These are phyloP conservation scores for Bubo blakistoni DNA, from an alignment of 2,113 vertebrate genomes.

Conservation along the genomic window DNA sequence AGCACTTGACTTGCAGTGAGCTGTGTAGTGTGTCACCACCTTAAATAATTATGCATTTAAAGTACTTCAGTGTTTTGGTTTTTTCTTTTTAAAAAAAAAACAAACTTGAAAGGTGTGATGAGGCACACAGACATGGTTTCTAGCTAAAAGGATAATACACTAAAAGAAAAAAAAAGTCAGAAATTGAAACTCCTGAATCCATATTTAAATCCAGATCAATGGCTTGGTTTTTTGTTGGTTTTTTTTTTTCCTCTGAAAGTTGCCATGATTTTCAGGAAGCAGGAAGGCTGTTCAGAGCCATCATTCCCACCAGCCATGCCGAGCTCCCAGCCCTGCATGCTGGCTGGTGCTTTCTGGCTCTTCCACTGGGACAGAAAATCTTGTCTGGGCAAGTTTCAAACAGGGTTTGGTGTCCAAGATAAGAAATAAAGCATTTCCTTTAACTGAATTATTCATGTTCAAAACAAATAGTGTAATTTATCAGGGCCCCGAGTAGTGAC, in stretches of 20 bases:
- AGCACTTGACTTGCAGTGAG: background rate
- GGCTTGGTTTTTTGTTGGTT: background rate
- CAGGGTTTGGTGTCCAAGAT: conserved; percentile 7
- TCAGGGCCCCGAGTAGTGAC: background rate
- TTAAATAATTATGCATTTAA: background rate
- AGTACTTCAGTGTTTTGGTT: background rate
- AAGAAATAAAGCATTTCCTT: conserved; percentile 13
- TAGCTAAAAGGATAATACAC: background rate
- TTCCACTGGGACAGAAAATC: conserved; percentile 21
- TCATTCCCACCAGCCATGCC: background rate
- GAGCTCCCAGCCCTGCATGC: background rate
- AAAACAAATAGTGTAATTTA: background rate
- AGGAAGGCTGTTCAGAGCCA: background rate
- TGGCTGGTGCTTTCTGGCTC: conserved; percentile 23
- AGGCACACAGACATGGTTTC: background rate
- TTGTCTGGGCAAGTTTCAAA: conserved; percentile 32
- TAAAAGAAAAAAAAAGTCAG: background rate
- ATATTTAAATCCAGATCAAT: background rate
- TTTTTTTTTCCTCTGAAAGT: fast-evolving
- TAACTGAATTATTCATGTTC: background rate
- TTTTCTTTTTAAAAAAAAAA: fast-evolving
- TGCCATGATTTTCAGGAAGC: background rate
- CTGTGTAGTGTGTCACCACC: background rate
- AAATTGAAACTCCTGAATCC: background rate
- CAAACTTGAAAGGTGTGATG: background rate